phyloP scores from a whole-genome alignment of 2,797 vertebrate species.

The Rhynchonycteris naso region DNA sequence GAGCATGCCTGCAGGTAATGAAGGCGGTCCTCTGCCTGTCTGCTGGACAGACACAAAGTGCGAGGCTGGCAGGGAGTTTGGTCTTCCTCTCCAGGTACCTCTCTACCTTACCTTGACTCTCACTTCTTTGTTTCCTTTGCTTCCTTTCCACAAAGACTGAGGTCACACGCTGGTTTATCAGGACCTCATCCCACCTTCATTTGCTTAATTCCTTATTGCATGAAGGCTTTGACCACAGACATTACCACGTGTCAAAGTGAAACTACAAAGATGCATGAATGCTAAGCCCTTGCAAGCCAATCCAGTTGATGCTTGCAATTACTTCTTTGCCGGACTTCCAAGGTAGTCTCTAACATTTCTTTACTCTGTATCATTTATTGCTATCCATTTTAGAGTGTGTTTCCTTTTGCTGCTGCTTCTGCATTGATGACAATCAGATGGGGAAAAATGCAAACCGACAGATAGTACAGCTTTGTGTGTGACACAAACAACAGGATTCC shows the following conservation, averaged over 20 bases:
- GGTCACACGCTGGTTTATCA: not conserved
- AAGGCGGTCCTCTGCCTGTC: not conserved
- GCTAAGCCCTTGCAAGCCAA: fast-evolving
- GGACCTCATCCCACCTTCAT: not conserved
- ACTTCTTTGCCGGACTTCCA: not conserved
- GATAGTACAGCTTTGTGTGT: not conserved
- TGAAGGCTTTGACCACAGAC: not conserved
- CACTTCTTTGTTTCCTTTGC: not conserved
- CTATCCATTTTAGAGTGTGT: constrained; percentile 32
- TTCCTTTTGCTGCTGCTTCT: constrained; percentile 35
- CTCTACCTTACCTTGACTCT: not conserved
- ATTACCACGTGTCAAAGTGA: not conserved
- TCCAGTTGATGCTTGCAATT: not conserved
- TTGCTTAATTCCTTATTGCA: not conserved
- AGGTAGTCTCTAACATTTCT: constrained; percentile 26
- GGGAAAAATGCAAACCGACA: not conserved
- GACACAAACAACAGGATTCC: constrained; percentile 24
- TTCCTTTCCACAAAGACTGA: not conserved
- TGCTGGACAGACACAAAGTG: not conserved
- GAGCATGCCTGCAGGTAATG: not conserved
- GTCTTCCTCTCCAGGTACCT: not conserved
- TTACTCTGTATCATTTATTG: not conserved
- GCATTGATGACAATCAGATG: not conserved
- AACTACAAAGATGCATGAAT: not conserved
- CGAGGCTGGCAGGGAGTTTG: not conserved